Evolutionary conservation across 2,888 invertebrate genomes (phyloP), one percentile per base, ranked within the genome.

Genomic region (Entomobrya proxima): DNA sequence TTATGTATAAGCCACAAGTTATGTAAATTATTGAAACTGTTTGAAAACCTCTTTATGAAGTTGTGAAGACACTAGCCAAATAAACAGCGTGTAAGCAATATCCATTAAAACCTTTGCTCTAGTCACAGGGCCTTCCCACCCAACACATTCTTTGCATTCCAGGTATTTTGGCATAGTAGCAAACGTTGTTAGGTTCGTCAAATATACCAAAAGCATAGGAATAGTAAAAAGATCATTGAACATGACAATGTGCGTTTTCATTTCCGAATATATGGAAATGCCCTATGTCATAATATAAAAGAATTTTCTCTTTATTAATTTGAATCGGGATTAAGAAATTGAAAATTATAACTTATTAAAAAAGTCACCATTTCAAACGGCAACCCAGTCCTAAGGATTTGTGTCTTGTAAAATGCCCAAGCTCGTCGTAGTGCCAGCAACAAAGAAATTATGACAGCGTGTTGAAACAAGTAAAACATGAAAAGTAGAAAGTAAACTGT

Each of bases 101-200:
- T 24, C 72, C 44, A 27, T 27, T 27, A 72, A 11, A 4, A 13
- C 24, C 67, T 37, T n/a, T n/a, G n/a, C n/a, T 1, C 2, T 4
- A 67, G 24, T 37, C 11, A 67, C 5, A 24, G 18, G 2, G 7
- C 21, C 40, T 9, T 24, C 21, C 11, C 0, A 18, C 4, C 11
- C 24, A 24, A 7, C 18, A n/a, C 24, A 9, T 4, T 35, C 11
- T 6, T 35, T 7, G n/a, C 6, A 11, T 11, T 24, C 64, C 11
- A 69, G 15, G 13, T 69, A 9, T n/a, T 69, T n/a, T 11, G 47
- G 47, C 1, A 72, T 24, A 0, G 44, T 27, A 27, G 72, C 47
- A 44, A 72, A 72, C 27, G 30, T 47, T 24, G 30, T 72, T 15
- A 47, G 72, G n/a, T 72, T 67, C 11, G 37, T 40, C 9, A 67